Evolutionary conservation across 2,113 vertebrate species (phyloP).

Genomic region (Hirundichthys speculiger): DNA sequence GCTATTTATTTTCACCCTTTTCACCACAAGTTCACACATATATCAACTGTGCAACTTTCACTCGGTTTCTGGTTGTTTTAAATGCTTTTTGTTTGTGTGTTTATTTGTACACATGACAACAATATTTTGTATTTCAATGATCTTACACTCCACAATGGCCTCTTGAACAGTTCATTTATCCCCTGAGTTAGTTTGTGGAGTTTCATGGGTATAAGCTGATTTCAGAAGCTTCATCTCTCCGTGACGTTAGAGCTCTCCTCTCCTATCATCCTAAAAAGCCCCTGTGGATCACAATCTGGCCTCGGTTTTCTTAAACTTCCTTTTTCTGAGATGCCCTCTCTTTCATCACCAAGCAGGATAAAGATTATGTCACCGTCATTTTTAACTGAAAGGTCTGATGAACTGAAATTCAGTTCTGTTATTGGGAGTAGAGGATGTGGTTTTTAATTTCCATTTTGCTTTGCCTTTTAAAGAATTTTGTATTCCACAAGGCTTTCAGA

Average conservation of each 20-base stretch:
- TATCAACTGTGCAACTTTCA: too few species aligned
- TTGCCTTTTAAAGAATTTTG: too few species aligned
- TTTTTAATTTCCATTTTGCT: not conserved
- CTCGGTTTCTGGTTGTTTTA: too few species aligned
- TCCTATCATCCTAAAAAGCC: constrained; percentile 18
- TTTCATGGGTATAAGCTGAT: constrained; percentile 15
- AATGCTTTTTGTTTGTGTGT: too few species aligned
- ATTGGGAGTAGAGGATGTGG: not conserved
- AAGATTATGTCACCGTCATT: constrained; percentile 18
- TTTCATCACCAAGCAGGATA: constrained; percentile 21
- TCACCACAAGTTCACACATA: too few species aligned
- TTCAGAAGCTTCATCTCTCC: not conserved
- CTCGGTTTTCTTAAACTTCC: constrained; percentile 21
- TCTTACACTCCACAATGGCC: too few species aligned
- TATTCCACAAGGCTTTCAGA: too few species aligned
- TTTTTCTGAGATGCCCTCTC: constrained; percentile 3
- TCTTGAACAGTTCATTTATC: not conserved
- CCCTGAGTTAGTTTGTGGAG: not conserved
- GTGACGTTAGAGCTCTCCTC: not conserved
- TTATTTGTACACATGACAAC: too few species aligned
- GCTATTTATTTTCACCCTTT: too few species aligned
- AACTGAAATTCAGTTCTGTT: constrained; percentile 3
- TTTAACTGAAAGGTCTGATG: constrained; percentile 14
- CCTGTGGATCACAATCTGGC: constrained; percentile 16
- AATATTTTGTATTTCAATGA: too few species aligned